These are phyloP conservation scores for Diglossa brunneiventris DNA, from an alignment of 2,113 vertebrate genomes.

Conservation along the genomic window DNA sequence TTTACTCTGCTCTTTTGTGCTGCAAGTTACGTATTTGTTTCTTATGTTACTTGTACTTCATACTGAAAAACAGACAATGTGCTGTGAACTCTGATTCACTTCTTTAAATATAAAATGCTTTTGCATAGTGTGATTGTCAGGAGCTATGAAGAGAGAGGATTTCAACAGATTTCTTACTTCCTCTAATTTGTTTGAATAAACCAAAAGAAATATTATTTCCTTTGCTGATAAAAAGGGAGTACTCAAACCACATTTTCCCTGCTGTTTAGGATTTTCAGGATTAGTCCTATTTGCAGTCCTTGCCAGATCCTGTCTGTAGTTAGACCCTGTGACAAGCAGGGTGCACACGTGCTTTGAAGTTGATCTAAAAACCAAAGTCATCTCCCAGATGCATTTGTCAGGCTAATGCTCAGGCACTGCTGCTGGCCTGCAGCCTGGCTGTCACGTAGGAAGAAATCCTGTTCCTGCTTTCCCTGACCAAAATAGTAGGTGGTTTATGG, in stretches of 20 bases:
- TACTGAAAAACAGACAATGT: neutral
- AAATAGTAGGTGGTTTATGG: constrained; percentile 51
- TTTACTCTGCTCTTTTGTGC: neutral
- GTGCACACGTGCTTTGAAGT: neutral
- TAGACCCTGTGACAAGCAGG: neutral
- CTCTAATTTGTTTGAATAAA: neutral
- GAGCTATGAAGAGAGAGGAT: neutral
- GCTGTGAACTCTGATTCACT: neutral
- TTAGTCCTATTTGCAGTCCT: neutral
- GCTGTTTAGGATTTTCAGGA: neutral
- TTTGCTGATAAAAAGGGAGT: neutral
- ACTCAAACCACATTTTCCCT: neutral
- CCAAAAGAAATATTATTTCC: neutral
- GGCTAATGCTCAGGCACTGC: neutral
- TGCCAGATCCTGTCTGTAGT: neutral
- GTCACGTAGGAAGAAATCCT: neutral
- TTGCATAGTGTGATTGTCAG: neutral
- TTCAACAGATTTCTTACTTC: neutral
- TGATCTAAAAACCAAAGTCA: neutral
- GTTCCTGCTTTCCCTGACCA: constrained; percentile 23
- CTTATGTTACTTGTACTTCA: neutral
- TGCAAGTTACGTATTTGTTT: neutral
- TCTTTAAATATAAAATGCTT: neutral
- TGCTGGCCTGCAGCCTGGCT: neutral
- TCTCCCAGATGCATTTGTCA: neutral